A percentile compares a stretch with the other conserved stretches of the same genome.
Evolutionary conservation across 2,113 vertebrate genomes (phyloP).

Genomic region (Microtus pennsylvanicus): DNA sequence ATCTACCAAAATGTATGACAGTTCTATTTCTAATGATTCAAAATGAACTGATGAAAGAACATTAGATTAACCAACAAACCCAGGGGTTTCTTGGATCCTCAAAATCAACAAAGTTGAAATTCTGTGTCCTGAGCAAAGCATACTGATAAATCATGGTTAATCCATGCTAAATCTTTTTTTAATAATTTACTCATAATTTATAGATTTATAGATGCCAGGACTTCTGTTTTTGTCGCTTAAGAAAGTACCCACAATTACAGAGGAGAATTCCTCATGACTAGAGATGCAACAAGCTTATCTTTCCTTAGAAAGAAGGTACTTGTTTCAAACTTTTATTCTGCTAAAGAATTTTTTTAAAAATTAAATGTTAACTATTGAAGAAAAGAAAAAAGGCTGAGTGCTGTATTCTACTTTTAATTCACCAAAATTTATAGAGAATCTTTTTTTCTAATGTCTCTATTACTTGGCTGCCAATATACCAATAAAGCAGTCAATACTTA

Average conservation of each 20-base stretch:
- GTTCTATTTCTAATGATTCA: conserved; percentile 69
- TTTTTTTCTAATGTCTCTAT: neutral
- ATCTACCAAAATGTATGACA: conserved; percentile 65
- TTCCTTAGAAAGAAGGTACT: neutral
- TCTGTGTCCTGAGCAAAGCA: neutral
- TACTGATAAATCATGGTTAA: conserved; percentile 42
- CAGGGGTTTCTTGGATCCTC: conserved; percentile 50
- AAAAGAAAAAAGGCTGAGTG: neutral
- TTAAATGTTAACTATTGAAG: neutral
- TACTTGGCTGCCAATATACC: conserved; percentile 2
- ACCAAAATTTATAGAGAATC: neutral
- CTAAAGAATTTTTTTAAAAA: neutral
- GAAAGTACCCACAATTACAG: conserved; percentile 16
- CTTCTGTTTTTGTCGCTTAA: conserved; percentile 61
- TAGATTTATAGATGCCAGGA: conserved; percentile 21
- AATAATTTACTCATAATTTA: conserved; percentile 53
- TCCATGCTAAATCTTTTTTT: conserved; percentile 18
- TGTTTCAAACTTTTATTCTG: conserved; percentile 8
- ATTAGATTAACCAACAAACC: conserved; percentile 64
- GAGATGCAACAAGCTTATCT: neutral
- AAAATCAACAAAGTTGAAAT: conserved; percentile 60
- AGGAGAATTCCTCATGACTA: neutral
- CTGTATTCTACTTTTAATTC: conserved; percentile 19
- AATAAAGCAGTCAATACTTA: conserved; percentile 25
- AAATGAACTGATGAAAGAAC: conserved; percentile 61